Percentiles rank a stretch among this genome's conserved stretches.
These are phyloP conservation scores for Pharmacophagus antenor DNA, from an alignment of 2,888 invertebrate genomes.

Conservation along the genomic window DNA sequence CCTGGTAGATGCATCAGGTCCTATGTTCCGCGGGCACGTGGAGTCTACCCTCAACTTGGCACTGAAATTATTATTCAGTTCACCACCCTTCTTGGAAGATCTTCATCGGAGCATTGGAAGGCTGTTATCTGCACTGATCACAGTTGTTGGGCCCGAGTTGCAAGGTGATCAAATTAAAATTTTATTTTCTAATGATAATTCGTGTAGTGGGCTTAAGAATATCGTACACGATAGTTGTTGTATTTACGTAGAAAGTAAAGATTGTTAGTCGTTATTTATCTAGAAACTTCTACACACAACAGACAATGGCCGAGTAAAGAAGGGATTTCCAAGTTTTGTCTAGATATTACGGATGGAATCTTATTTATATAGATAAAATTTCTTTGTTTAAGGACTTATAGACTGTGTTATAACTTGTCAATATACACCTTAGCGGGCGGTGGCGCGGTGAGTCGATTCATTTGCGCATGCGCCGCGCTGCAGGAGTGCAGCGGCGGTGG, in stretches of 20 bases:
- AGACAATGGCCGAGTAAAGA: too few relatives aligned
- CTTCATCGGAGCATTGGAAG: conserved; percentile 94
- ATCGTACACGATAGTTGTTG: too few relatives aligned
- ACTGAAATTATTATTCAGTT: conserved; percentile 92
- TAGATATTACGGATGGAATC: too few relatives aligned
- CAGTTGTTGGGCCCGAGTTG: conserved; percentile 98
- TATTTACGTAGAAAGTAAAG: too few relatives aligned
- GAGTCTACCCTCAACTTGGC: conserved; percentile 95
- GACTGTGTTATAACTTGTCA: neutral
- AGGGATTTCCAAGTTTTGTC: too few relatives aligned
- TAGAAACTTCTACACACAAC: too few relatives aligned
- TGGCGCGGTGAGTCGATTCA: conserved; percentile 81
- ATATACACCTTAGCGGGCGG: conserved; percentile 47
- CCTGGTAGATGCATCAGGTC: conserved; percentile 98
- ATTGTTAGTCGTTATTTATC: too few relatives aligned
- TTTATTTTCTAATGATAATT: neutral
- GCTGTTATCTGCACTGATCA: conserved; percentile 96
- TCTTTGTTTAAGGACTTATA: too few relatives aligned
- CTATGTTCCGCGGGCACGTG: conserved; percentile 98
- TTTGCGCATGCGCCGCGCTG: conserved; percentile 96
- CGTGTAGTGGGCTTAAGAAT: neutral
- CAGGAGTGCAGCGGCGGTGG: conserved; percentile 93
- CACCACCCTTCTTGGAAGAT: conserved; percentile 95
- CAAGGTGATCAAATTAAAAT: conserved; percentile 84
- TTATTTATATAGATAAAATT: neutral